phyloP scores from a whole-genome alignment of 2,113 vertebrate genomes.

The Todiramphus chloris region DNA sequence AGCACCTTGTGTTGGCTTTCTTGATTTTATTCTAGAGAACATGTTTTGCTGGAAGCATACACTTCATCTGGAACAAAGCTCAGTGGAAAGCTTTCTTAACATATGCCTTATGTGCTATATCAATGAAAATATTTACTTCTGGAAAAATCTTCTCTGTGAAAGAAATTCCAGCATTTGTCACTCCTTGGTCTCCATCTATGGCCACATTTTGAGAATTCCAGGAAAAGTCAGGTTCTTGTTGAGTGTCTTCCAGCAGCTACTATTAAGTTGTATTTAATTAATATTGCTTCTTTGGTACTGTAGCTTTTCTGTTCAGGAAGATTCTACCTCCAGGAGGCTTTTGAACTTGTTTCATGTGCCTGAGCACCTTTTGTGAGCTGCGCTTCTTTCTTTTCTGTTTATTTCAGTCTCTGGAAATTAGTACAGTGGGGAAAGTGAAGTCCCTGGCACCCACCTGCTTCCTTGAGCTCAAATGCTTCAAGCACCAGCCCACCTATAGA shows the following conservation, averaged over 20 bases:
- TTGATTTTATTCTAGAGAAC: background rate
- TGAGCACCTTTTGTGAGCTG: background rate
- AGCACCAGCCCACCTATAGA: slow-evolving; percentile 18
- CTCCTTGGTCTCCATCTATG: background rate
- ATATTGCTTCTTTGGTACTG: background rate
- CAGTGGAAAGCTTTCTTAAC: background rate
- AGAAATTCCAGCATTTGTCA: background rate
- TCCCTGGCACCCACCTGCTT: slow-evolving; percentile 15
- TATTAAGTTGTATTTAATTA: background rate
- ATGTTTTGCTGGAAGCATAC: background rate
- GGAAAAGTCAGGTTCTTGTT: background rate
- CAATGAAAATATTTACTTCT: background rate
- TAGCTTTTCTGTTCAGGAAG: background rate
- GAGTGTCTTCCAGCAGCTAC: background rate
- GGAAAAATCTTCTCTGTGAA: background rate
- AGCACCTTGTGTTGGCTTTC: background rate
- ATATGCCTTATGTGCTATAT: background rate
- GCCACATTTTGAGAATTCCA: background rate
- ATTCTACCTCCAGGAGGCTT: background rate
- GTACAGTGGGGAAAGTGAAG: background rate
- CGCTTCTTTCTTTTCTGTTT: background rate
- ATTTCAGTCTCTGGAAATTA: slow-evolving; percentile 1
- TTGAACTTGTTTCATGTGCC: background rate
- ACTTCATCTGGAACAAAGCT: background rate
- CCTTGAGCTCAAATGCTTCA: background rate